Base-by-base conservation (phyloP, 2,888 invertebrate species). In the Drosophila parthenogenetica region DNA sequence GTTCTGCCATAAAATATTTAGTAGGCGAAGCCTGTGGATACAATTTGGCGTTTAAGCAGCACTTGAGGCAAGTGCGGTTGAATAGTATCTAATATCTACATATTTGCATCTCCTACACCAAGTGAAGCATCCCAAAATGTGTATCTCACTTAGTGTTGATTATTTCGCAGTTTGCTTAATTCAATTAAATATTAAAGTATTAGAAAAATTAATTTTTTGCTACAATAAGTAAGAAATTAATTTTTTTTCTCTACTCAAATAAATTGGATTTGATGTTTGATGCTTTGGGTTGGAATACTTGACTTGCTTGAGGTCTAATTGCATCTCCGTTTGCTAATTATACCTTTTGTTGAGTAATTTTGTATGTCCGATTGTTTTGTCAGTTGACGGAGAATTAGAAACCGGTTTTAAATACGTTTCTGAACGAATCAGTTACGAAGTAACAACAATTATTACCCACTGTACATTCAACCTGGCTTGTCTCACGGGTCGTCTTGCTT, bases 321-420 rank as follows among this genome's bases (percentile, higher is more conserved):
- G 73, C 73, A 72, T 62, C 74, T 78, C 58, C 46, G 63, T 55
- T 53, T 39, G 64, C 51, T 85, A 72, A 74, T 77, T 77, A 62
- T 72, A 77, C 46, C 54, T 45, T 58, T 16, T 43, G 64, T 43
- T 59, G 35, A 50, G 57, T 39, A 43, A 78, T 62, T 64, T 60
- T 55, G 48, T 37, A 54, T 73, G 17, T 64, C 48, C 40, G 53
- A 64, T 57, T 74, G 66, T 71, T 66, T 65, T 22, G 65, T 61
- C 25, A n/a, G 42, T 19, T 17, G 10, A 14, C 42, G 13, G 35
- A 32, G 71, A 42, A 59, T 58, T 22, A 8, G n/a, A 39, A 79
- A 85, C 85, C 75, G 85, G 79, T 85, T 79, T 63, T 48, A 71
- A 81, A 85, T 79, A 85, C 79, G 79, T 61, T 66, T 65, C 62